These are phyloP conservation scores for Microctenopoma lineatum DNA, from an alignment of 2,797 vertebrate species.

Conservation along the genomic window DNA sequence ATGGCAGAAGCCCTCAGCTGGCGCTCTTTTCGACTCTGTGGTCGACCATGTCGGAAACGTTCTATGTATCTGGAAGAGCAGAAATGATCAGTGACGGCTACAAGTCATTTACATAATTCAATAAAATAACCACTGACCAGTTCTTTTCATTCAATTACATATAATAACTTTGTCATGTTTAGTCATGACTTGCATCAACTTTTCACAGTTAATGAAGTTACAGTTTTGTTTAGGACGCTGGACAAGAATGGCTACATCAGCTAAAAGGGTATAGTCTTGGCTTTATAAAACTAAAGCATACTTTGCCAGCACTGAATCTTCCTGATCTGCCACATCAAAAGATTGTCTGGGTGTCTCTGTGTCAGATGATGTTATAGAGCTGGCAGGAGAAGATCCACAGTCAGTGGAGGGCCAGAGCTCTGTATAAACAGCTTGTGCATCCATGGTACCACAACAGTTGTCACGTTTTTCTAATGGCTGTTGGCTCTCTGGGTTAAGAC, in stretches of 20 bases:
- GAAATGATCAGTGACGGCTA: not conserved
- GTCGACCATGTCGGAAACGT: slow-evolving; percentile 87
- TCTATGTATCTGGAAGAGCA: slow-evolving; percentile 84
- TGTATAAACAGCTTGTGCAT: slow-evolving; percentile 66
- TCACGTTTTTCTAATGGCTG: slow-evolving; percentile 33
- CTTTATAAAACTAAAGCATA: slow-evolving; percentile 46
- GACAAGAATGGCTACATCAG: not conserved
- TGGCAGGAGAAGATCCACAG: slow-evolving; percentile 55
- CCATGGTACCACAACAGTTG: slow-evolving; percentile 12
- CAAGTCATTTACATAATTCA: not conserved
- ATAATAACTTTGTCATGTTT: not conserved
- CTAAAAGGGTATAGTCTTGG: not conserved
- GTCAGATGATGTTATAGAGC: slow-evolving; percentile 25
- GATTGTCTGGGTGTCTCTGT: slow-evolving; percentile 30
- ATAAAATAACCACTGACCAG: not conserved
- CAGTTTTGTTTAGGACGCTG: not conserved
- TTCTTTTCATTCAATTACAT: not conserved
- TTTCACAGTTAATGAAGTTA: not conserved
- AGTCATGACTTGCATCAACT: not conserved
- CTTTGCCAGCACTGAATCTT: slow-evolving; percentile 79
- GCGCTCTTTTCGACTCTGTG: slow-evolving; percentile 86
- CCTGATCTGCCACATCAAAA: slow-evolving; percentile 32
- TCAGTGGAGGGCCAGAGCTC: slow-evolving; percentile 87
- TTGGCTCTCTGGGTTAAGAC: slow-evolving; percentile 40
- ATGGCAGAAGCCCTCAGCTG: slow-evolving; percentile 44